Conservation (phyloP, 92 coral and sea anemone species). For the Epizoanthus rinbou region DNA sequence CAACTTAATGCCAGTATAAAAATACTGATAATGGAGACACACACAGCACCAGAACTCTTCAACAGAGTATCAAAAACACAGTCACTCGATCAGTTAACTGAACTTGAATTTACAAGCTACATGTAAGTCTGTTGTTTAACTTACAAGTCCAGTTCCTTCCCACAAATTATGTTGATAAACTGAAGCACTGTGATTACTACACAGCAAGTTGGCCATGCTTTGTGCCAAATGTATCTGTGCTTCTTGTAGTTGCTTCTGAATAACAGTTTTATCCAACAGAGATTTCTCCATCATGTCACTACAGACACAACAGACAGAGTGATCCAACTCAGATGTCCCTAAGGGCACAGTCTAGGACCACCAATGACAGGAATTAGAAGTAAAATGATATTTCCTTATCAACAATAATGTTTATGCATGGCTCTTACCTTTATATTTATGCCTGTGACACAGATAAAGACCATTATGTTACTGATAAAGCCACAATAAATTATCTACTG, state of each 20-base stretch:
- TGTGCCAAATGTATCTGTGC: conserved; percentile 3
- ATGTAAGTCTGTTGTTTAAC: not conserved
- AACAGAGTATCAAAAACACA: conserved; percentile 14
- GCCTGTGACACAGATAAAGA: conserved; percentile 63
- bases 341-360: not conserved
- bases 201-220: conserved; percentile 15
- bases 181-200: not conserved
- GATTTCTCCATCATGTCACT: conserved; percentile 17
- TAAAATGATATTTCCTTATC: conserved; percentile 27
- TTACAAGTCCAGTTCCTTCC: not conserved
- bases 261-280: conserved; percentile 25
- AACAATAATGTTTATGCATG: not conserved
- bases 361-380: not conserved
- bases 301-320: not conserved
- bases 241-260: conserved; percentile 28
- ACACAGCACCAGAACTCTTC: not conserved
- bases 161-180: not conserved
- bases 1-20: not conserved
- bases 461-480: conserved; percentile 45
- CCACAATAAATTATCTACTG: conserved; percentile 5
- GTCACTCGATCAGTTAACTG: too few species aligned
- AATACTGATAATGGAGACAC: not conserved
- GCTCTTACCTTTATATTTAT: conserved; percentile 53
- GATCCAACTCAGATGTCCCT: not conserved
- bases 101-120: too few species aligned